Evolutionary conservation across 2,113 vertebrate genomes (phyloP), one percentile per base, ranked within the genome.

Genomic region (Cyanoramphus novaezelandiae): DNA sequence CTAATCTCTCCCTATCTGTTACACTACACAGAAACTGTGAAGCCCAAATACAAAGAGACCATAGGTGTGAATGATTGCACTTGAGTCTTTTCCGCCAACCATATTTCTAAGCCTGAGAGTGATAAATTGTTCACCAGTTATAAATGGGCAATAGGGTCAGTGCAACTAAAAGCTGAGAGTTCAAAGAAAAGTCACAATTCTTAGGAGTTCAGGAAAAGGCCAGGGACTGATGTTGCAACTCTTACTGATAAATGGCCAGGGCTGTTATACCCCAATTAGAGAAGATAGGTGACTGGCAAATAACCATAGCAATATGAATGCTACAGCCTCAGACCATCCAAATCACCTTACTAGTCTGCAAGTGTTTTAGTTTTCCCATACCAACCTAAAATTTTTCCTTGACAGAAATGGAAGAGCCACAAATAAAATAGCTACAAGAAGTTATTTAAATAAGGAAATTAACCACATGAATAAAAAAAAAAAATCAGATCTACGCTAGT

Each of bases 121-220:
- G 97, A 98, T 96, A 97, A 97, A 98, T 96, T 91, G 94, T 59
- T 69, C 92, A 90, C 77, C 67, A 92, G 94, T 98, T 97, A 97
- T 92, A 98, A 98, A 97, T 68, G 96, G 96, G 95, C 94, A 97
- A 93, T 65, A 96, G 93, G 97, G 97, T 98, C 98, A 98, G 93
- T 93, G 86, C 89, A 97, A 96, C 95, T 90, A 93, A 96, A 95
- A 97, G 96, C 93, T 86, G 92, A 94, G 96, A 97, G 98, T 98
- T 98, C 98, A 98, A 97, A 98, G 96, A 98, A 96, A 97, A 98
- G 97, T 97, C 98, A 97, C 97, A 97, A 78, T 96, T 97, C 96
- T 91, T 90, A 89, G 13, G 97, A 97, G 98, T 98, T 98, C 98
- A 98, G 90, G 74, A 97, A 98, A 93, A 98, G 98, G 98, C 92